phyloP scores from a whole-genome alignment of 1,140 invertebrate genomes.

The Drosophila pectinifera region DNA sequence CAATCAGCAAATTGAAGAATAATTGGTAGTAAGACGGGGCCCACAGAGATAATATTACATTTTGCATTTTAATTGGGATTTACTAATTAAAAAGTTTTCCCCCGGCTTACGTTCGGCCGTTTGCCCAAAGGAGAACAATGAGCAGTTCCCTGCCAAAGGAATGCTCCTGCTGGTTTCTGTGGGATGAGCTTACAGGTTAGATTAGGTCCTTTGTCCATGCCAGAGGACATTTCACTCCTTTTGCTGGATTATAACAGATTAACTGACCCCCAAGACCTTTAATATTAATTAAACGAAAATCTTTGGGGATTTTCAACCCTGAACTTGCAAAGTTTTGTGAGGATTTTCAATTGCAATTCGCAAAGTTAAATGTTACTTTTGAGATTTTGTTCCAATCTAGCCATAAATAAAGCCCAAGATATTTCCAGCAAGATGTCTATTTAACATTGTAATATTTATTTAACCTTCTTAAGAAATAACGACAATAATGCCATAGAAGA shows the following conservation, averaged over 20 bases:
- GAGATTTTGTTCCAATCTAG: neutral
- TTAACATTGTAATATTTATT: neutral
- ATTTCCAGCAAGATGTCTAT: neutral
- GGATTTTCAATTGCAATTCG: slow-evolving; percentile 3
- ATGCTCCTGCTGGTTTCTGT: neutral
- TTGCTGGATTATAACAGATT: slow-evolving; percentile 9
- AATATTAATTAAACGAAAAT: slow-evolving; percentile 16
- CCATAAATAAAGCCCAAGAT: neutral
- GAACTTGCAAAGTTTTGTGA: neutral
- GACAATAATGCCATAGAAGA: neutral
- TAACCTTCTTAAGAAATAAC: neutral
- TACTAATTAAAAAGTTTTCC: slow-evolving; percentile 76
- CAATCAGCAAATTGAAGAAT: slow-evolving; percentile 78
- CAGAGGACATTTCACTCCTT: neutral
- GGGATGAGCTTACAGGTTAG: slow-evolving; percentile 13
- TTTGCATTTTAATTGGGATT: slow-evolving; percentile 78
- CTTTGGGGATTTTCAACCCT: neutral
- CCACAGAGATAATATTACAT: slow-evolving; percentile 60
- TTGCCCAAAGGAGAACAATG: slow-evolving; percentile 31
- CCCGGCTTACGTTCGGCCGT: slow-evolving; percentile 18
- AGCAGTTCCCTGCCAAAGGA: slow-evolving; percentile 2
- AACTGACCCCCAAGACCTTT: slow-evolving; percentile 15
- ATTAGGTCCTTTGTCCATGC: slow-evolving; percentile 38
- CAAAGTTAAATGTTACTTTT: neutral
- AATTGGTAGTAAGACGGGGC: slow-evolving; percentile 47